A percentile compares a stretch with the other conserved stretches of the same genome.
Evolutionary conservation across 2,797 vertebrate species (phyloP).

Genomic region (Poeciliopsis turneri): DNA sequence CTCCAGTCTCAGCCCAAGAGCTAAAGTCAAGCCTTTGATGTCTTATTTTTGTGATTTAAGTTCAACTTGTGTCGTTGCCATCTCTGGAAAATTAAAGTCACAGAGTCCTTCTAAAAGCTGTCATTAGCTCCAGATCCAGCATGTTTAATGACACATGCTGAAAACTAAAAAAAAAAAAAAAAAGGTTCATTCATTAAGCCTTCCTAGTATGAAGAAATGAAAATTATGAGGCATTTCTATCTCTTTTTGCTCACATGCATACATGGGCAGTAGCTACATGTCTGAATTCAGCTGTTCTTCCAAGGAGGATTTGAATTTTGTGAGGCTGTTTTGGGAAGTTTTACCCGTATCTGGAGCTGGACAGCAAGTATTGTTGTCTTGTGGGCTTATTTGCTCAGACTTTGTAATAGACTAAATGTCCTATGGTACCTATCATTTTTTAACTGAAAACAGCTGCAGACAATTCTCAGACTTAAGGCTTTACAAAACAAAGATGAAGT

Average conservation of each 20-base stretch:
- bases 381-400: slow-evolving; percentile 52
- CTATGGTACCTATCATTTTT: slow-evolving; percentile 43
- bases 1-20: no score
- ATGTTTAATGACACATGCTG: neutral
- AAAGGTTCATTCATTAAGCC: neutral
- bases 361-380: slow-evolving; percentile 60
- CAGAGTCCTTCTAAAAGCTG: neutral
- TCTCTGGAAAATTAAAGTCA: no score
- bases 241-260: neutral
- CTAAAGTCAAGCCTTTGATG: no score
- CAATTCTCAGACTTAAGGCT: slow-evolving; percentile 50
- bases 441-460: slow-evolving; percentile 20
- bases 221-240: neutral
- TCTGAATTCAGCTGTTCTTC: slow-evolving; percentile 26
- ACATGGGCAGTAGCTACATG: neutral
- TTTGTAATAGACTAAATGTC: slow-evolving; percentile 44
- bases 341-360: slow-evolving; percentile 56
- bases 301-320: slow-evolving; percentile 32
- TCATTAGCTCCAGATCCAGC: neutral
- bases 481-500: slow-evolving; percentile 48
- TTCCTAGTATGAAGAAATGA: neutral
- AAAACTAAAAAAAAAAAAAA: neutral
- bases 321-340: slow-evolving; percentile 45
- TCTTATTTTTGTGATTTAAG: no score
- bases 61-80: no score